Percentiles rank a stretch among this genome's conserved stretches.
These are phyloP conservation scores for Coreius guichenoti DNA, from an alignment of 2,797 vertebrate species.

Conservation along the genomic window DNA sequence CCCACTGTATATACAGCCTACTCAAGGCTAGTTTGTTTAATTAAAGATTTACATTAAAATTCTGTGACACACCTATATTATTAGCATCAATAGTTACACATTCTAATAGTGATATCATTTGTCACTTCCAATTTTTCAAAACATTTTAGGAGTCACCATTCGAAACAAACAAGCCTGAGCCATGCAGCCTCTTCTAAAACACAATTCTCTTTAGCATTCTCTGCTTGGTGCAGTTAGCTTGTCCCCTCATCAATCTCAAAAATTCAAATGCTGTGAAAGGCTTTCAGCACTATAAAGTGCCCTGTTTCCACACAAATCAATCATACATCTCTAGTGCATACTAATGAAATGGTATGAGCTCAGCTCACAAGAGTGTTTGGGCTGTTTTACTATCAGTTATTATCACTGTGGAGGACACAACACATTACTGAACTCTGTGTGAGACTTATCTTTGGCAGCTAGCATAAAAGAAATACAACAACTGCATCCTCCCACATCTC, in stretches of 20 bases:
- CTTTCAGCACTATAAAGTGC: conserved; percentile 54
- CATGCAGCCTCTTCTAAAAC: background rate
- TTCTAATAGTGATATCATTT: background rate
- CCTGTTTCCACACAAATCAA: conserved; percentile 57
- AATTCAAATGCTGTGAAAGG: conserved; percentile 61
- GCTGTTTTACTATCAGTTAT: conserved; percentile 27
- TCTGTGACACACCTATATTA: background rate
- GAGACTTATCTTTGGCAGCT: conserved; percentile 4
- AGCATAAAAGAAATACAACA: conserved; percentile 11
- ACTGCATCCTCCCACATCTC: background rate
- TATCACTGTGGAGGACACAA: conserved; percentile 13
- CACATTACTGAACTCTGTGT: background rate
- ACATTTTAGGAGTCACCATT: background rate
- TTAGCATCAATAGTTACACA: background rate
- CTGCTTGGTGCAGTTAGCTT: conserved; percentile 52
- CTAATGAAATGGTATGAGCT: conserved; percentile 55
- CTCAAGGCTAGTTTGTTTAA: no score
- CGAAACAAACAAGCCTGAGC: background rate
- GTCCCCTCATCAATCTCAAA: conserved; percentile 60
- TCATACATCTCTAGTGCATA: conserved; percentile 58
- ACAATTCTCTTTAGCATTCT: conserved; percentile 1
- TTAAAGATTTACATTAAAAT: background rate
- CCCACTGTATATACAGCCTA: no score
- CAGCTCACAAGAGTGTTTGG: conserved; percentile 35
- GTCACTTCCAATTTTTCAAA: background rate